These are phyloP conservation scores for Cephus spinipes DNA, from an alignment of 2,888 invertebrate species.

Conservation along the genomic window DNA sequence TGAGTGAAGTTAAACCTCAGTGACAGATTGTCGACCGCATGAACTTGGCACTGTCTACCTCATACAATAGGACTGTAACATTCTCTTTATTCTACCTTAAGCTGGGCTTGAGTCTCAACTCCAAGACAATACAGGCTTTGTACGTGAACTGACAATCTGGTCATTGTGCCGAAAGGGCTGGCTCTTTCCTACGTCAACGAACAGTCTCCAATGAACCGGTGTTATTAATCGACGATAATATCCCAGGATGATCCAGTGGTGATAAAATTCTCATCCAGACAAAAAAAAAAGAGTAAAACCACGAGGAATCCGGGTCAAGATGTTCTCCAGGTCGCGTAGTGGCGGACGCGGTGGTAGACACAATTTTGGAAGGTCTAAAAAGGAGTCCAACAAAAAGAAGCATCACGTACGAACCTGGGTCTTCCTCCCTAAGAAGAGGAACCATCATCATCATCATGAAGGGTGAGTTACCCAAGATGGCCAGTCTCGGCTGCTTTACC, in stretches of 20 bases:
- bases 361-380: slow-evolving; percentile 27
- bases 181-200: neutral
- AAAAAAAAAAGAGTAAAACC: neutral
- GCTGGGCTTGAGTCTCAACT: neutral
- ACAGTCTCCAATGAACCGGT: neutral
- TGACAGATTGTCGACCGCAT: neutral
- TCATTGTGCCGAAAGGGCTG: neutral
- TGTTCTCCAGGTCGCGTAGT: slow-evolving; percentile 31
- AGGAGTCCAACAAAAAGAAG: slow-evolving; percentile 33
- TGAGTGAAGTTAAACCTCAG: neutral
- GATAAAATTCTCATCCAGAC: neutral
- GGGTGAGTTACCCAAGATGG: slow-evolving; percentile 28
- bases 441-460: slow-evolving; percentile 20
- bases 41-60: slow-evolving; percentile 3
- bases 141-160: neutral
- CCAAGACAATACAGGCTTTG: neutral
- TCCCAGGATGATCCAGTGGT: neutral
- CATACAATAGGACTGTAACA: neutral
- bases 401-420: slow-evolving; percentile 36
- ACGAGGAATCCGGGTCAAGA: slow-evolving; percentile 5
- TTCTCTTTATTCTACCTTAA: neutral
- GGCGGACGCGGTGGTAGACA: slow-evolving; percentile 30
- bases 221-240: neutral
- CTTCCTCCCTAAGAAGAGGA: slow-evolving; percentile 29
- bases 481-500: neutral